Evolutionary conservation across 2,797 vertebrate genomes (phyloP).

Genomic region (Petrocephalus sullivani): DNA sequence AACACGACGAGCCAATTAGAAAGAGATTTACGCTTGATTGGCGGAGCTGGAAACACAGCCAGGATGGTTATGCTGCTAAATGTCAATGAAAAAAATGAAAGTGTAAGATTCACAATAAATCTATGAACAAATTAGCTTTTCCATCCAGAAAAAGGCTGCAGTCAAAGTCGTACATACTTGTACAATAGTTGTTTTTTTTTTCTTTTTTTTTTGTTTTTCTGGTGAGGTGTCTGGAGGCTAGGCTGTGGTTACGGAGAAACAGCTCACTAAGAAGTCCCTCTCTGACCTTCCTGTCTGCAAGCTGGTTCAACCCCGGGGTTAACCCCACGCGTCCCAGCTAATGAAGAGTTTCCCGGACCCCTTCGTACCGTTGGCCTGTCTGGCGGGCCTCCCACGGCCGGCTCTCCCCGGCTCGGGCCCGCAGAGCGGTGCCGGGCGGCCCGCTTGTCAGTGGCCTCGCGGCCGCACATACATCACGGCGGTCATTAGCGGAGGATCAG

Average conservation of each 20-base stretch:
- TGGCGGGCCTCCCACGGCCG: constrained; percentile 53
- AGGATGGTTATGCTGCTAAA: neutral
- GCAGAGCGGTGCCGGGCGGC: constrained; percentile 59
- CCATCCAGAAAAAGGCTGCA: neutral
- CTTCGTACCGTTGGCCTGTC: constrained; percentile 39
- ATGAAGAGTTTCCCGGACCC: constrained; percentile 27
- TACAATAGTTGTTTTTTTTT: neutral
- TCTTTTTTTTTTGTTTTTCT: neutral
- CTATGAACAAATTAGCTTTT: neutral
- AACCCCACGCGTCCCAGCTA: constrained; percentile 53
- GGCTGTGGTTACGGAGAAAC: neutral
- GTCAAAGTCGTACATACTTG: neutral
- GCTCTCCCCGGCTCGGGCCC: constrained; percentile 44
- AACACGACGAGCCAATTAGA: neutral
- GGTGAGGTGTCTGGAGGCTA: neutral
- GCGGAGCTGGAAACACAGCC: neutral
- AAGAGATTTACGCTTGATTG: neutral
- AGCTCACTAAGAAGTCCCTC: constrained; percentile 1
- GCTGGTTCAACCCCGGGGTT: constrained; percentile 35
- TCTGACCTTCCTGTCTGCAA: neutral
- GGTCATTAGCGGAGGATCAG: constrained; percentile 84
- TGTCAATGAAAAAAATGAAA: neutral
- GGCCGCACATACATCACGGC: constrained; percentile 78
- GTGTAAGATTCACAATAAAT: neutral
- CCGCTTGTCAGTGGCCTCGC: constrained; percentile 69